phyloP scores from a whole-genome alignment of 2,113 vertebrate genomes.

The Rhinogobius similis region DNA sequence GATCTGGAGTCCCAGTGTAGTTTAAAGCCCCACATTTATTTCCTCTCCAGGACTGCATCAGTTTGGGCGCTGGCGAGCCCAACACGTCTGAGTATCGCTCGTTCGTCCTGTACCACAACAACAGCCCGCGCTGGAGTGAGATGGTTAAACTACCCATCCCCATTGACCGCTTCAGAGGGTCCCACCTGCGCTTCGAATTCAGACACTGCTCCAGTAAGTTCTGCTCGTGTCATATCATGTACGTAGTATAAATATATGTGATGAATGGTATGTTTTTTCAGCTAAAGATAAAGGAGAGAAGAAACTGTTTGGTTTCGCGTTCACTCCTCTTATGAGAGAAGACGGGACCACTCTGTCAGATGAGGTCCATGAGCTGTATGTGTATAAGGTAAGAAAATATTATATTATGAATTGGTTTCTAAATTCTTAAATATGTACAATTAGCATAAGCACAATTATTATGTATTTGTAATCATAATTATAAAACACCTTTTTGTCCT shows the following conservation, averaged over 20 bases:
- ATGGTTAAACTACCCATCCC: conserved; percentile 94
- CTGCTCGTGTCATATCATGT: background rate
- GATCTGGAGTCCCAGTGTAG: background rate
- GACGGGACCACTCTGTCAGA: conserved; percentile 95
- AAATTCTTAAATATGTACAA: too few species aligned
- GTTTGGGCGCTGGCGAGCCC: conserved; percentile 90
- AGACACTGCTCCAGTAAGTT: conserved; percentile 95
- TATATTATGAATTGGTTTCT: too few species aligned
- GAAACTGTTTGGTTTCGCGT: conserved; percentile 95
- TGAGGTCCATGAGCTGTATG: conserved; percentile 93
- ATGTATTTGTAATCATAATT: too few species aligned
- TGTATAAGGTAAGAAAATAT: conserved; percentile 85
- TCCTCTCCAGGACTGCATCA: conserved; percentile 89
- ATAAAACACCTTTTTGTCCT: too few species aligned
- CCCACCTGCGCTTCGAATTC: conserved; percentile 96
- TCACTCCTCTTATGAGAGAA: conserved; percentile 96
- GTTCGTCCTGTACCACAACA: conserved; percentile 95
- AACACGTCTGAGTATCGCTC: conserved; percentile 89
- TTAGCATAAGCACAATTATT: too few species aligned
- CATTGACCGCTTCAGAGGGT: conserved; percentile 92
- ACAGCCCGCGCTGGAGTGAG: conserved; percentile 94
- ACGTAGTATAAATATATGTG: conserved; percentile 1
- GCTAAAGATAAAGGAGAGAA: conserved; percentile 98
- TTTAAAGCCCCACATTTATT: background rate
- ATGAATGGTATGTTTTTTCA: conserved; percentile 57